phyloP scores from a whole-genome alignment of 2,888 invertebrate genomes.

The Xestia c-nigrum region DNA sequence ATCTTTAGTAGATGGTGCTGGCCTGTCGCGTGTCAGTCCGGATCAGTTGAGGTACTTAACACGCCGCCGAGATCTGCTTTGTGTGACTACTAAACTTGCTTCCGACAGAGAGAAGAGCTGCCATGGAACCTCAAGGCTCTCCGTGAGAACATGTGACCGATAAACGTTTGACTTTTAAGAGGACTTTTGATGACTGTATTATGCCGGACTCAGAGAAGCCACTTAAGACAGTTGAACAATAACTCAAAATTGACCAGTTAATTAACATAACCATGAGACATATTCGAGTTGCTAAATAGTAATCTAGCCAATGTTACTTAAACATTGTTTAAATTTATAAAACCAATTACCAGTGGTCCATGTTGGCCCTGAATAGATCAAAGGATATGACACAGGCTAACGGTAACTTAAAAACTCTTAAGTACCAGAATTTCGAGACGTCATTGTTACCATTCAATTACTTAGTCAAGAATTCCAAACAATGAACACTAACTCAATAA shows the following conservation, averaged over 20 bases:
- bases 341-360: too few relatives aligned
- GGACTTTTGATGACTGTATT: not conserved
- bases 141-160: not conserved
- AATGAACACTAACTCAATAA: slow-evolving; percentile 34
- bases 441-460: not conserved
- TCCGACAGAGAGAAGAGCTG: not conserved
- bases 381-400: too few relatives aligned
- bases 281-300: not conserved
- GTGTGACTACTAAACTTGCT: slow-evolving; percentile 38
- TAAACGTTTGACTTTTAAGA: not conserved
- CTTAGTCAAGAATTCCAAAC: not conserved
- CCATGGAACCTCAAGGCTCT: not conserved
- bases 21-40: slow-evolving; percentile 78
- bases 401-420: too few relatives aligned
- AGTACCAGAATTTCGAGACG: not conserved
- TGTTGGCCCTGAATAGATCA: too few relatives aligned
- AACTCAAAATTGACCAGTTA: not conserved
- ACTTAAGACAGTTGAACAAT: not conserved
- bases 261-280: not conserved
- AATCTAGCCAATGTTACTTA: not conserved
- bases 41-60: slow-evolving; percentile 75
- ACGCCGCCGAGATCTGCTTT: slow-evolving; percentile 69
- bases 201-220: not conserved
- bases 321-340: not conserved
- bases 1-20: slow-evolving; percentile 57